Evolutionary conservation across 2,113 vertebrate genomes (phyloP).

Genomic region (Camelus dromedarius): DNA sequence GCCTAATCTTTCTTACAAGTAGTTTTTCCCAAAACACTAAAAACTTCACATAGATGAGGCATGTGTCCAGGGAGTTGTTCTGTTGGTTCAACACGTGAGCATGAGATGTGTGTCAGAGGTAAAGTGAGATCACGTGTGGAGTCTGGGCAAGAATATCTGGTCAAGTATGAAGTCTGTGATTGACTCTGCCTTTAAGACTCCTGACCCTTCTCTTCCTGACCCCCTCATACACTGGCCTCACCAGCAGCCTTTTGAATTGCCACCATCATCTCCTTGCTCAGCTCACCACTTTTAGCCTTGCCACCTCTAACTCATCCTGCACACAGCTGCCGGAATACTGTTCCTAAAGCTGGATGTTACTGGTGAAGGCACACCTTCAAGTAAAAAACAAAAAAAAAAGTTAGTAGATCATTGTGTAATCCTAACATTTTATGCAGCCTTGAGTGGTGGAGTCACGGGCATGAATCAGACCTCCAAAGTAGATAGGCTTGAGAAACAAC

Average conservation of each 20-base stretch:
- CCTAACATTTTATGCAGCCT: not conserved
- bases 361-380: not conserved
- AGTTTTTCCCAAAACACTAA: not conserved
- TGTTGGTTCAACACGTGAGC: not conserved
- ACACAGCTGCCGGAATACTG: not conserved
- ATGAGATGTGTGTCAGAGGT: not conserved
- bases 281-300: not conserved
- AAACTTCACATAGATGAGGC: not conserved
- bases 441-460: rapidly evolving
- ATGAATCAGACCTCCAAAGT: not conserved
- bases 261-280: not conserved
- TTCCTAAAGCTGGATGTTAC: not conserved
- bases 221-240: not conserved
- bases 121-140: not conserved
- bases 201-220: not conserved
- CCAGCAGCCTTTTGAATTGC: not conserved
- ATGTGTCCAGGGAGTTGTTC: not conserved
- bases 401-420: not conserved
- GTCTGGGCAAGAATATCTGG: not conserved
- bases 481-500: not conserved
- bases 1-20: not conserved
- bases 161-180: not conserved
- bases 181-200: not conserved
- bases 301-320: not conserved
- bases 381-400: not conserved